Base-by-base conservation (phyloP, 2,888 invertebrate genomes). In the Dioctria rufipes region DNA sequence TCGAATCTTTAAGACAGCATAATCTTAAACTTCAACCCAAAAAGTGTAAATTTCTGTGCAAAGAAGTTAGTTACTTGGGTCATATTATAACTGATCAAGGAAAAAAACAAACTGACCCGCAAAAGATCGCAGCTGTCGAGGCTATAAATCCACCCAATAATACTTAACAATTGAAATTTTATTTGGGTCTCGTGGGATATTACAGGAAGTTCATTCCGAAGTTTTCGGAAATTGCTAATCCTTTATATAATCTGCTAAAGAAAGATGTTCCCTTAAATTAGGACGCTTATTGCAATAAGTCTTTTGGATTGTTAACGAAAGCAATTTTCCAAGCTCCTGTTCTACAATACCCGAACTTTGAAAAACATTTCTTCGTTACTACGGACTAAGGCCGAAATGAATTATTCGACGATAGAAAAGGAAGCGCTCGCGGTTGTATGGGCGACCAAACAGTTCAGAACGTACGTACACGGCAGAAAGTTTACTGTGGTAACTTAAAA, bases 21-120 rank as follows among this genome's bases (percentile, higher is more conserved):
- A 58, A 73, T 5, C 25, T 61, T 3, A 61, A 61, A 61, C 25
- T 61, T 13, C 37, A 61, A 13, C 61, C 58, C 13, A 61, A 61
- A n/a, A 61, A 61, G 25, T 61, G 8, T 8, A 61, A 61, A 61
- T 61, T 61, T 8, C 61, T 61, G n/a, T 61, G 61, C 25, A 3
- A 25, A 4, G 37, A 61, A 61, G 2, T 61, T 3, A 37, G 25
- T 3, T 61, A 61, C 3, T 37, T 61, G 37, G 61, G 25, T 13
- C 61, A 61, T 61, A 13, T 61, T 8, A 61, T 61, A 8, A 61
- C 61, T 4, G 61, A 61, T 4, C 46, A 46, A 6, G 46, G 5
- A 6, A 46, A 1, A 46, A 46, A 2, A 46, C 46, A n/a, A n/a
- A n/a, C 46, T 5, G 46, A 46, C 8, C 46, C 46, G 8, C 2